These are phyloP conservation scores for Andinoacara biseriatus DNA, from an alignment of 2,113 vertebrate species.

Conservation along the genomic window DNA sequence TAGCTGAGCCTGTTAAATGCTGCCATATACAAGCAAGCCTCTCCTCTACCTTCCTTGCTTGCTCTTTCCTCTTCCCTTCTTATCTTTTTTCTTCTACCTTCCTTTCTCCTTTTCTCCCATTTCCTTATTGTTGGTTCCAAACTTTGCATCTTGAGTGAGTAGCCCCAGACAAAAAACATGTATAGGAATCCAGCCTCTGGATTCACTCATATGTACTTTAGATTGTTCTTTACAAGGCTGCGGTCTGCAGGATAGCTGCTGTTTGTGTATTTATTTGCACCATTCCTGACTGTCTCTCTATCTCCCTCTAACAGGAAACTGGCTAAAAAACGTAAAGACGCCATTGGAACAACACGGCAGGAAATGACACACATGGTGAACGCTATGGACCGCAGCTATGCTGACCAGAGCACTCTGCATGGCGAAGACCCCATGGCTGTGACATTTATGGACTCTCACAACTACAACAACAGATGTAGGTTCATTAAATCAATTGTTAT, in stretches of 20 bases:
- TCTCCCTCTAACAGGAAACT: constrained; percentile 87
- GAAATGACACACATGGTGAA: constrained; percentile 99
- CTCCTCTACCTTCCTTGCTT: constrained; percentile 58
- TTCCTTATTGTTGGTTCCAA: constrained; percentile 12
- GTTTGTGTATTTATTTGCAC: neutral
- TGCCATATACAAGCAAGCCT: constrained; percentile 39
- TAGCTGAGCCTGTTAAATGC: constrained; percentile 47
- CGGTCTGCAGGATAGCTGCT: constrained; percentile 51
- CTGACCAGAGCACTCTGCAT: constrained; percentile 96
- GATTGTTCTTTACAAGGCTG: neutral
- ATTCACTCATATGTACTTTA: neutral
- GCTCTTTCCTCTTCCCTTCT: constrained; percentile 45
- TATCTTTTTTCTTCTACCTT: constrained; percentile 30
- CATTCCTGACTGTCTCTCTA: constrained; percentile 30
- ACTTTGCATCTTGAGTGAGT: constrained; percentile 49
- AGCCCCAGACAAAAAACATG: constrained; percentile 16
- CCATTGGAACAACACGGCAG: constrained; percentile 92
- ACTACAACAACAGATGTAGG: constrained; percentile 97
- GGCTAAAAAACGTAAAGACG: constrained; percentile 98
- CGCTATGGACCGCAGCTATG: constrained; percentile 96
- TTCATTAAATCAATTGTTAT: constrained; percentile 49
- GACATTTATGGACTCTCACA: constrained; percentile 98
- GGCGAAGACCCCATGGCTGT: constrained; percentile 96
- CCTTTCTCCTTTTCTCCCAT: constrained; percentile 12
- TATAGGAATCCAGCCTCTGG: neutral